Conservation (phyloP, 2,113 vertebrate species). For the Brachypteracias leptosomus region DNA sequence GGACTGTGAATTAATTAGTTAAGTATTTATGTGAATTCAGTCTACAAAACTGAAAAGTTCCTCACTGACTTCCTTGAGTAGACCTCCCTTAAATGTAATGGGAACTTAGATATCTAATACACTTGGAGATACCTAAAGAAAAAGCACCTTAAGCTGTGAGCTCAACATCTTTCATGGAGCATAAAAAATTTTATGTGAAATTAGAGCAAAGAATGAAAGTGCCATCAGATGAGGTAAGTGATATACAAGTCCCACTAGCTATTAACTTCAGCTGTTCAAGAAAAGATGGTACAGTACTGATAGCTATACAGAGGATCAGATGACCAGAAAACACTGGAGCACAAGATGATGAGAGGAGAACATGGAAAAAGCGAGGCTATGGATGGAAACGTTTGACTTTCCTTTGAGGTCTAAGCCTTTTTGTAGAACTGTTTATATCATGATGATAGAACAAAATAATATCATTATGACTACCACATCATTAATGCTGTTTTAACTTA, state of each 20-base stretch:
- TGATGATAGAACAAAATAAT: not conserved
- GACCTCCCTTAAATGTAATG: not conserved
- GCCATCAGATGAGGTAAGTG: not conserved
- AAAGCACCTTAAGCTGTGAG: not conserved
- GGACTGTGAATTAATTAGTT: not conserved
- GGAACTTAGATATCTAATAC: not conserved
- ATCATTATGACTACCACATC: not conserved
- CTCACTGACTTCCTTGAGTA: not conserved
- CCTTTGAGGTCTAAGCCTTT: not conserved
- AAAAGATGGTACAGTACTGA: not conserved
- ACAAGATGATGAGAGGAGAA: not conserved
- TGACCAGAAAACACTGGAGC: not conserved
- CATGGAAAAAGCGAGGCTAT: not conserved
- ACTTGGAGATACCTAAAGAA: not conserved
- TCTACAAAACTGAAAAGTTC: not conserved
- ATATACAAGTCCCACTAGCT: not conserved
- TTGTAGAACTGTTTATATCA: not conserved
- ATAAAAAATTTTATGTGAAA: not conserved
- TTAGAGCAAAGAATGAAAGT: not conserved
- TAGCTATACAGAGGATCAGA: not conserved
- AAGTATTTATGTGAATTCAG: not conserved
- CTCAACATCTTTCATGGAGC: not conserved
- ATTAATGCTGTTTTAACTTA: not conserved
- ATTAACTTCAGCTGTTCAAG: not conserved
- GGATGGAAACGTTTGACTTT: not conserved